Evolutionary conservation across 2,888 invertebrate species (phyloP).

Genomic region (Sicus ferrugineus): DNA sequence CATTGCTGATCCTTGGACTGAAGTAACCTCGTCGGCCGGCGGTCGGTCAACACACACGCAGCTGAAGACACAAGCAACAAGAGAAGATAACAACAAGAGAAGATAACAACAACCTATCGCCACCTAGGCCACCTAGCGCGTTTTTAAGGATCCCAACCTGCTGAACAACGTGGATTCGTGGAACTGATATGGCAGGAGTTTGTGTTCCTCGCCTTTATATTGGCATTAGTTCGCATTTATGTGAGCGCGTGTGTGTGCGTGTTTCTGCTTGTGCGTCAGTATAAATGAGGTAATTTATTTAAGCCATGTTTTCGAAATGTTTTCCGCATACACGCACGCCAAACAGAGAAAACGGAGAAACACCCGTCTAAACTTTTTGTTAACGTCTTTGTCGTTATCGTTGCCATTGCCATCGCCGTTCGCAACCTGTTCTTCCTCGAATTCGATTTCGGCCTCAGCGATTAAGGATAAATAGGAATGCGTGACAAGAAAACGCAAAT

Average conservation of each 20-base stretch:
- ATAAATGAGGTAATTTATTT: conserved; percentile 41
- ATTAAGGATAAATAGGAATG: conserved; percentile 55
- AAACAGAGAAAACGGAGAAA: conserved; percentile 1
- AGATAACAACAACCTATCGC: no score
- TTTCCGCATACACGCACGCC: conserved; percentile 9
- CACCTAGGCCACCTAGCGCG: no score
- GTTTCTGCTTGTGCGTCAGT: neutral
- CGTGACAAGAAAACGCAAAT: conserved; percentile 58
- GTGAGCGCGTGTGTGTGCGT: neutral
- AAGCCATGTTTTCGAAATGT: conserved; percentile 38
- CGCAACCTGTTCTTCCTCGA: conserved; percentile 20
- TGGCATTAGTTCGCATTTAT: neutral
- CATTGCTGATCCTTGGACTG: no score
- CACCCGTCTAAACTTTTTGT: neutral
- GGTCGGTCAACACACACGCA: no score
- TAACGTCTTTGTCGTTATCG: neutral
- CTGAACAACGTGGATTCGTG: no score
- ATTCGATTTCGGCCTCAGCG: conserved; percentile 47
- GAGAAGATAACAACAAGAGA: no score
- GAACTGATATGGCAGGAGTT: no score
- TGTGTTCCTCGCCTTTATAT: no score
- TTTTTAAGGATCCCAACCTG: no score
- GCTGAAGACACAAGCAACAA: no score
- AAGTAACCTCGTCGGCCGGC: no score
- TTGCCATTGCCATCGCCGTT: neutral